Base-by-base conservation (phyloP, 2,797 vertebrate species). In the Eidolon dupreanum region DNA sequence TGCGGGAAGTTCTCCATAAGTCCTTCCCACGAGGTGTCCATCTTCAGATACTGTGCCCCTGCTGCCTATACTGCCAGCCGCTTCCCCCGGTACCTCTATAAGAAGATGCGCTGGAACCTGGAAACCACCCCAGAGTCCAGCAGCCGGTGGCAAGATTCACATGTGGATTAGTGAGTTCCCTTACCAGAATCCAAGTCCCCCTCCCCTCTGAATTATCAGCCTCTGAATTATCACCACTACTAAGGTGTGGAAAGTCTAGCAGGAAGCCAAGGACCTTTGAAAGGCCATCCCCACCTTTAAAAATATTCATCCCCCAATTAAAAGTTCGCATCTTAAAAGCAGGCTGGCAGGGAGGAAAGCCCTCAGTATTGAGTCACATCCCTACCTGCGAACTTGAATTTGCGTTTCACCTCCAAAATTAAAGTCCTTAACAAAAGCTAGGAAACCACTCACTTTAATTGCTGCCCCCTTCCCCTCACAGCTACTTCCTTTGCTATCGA, bases 61-160 rank as follows among this genome's bases (percentile, higher is more conserved):
- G 96, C 97, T 0, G 98, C 99, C 0, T 99, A 98, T 96, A 98
- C 99, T 11, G 96, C 98, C n/a, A 82, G 78, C 41, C 94, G 96
- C 26, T 46, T 98, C 81, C 97, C 97, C 46, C 61, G 93, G 5
- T 96, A 98, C 33, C 98, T 99, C 63, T 99, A 98, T 97, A 99
- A 99, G 97, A 98, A 99, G 94, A 99, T 99, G 98, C 99, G 99
- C 68, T 99, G 99, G 99, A 99, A 99, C 5, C 98, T 99, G 88
- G 98, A 98, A 73, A 95, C 77, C 81, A 78, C 20, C 16, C 7
- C 88, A 82, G 79, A 98, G 98, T 98, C 81, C 98, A 98, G 98
- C 98, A 93, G 98, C 98, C 78, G n/a, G 77, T 95, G 55, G 10
- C 61, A 71, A 92, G 53, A 55, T 4, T 19, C 85, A 86, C 77